A percentile compares a stretch with the other conserved stretches of the same genome.
These are phyloP conservation scores for Adelges cooleyi DNA, from an alignment of 1,140 invertebrate genomes.

Conservation along the genomic window DNA sequence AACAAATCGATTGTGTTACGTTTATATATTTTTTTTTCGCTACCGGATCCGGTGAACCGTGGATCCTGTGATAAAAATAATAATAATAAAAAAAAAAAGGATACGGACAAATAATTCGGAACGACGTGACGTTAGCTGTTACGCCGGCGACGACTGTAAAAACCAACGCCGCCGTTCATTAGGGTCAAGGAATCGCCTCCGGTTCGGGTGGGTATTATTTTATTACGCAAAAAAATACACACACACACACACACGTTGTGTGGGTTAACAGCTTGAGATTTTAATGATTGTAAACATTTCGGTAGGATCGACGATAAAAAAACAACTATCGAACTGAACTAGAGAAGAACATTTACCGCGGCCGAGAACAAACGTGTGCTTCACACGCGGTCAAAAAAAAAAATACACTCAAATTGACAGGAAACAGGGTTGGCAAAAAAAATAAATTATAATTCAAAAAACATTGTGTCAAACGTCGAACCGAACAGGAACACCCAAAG, in stretches of 20 bases:
- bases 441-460: too few relatives aligned
- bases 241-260: neutral
- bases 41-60: neutral
- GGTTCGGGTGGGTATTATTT: neutral
- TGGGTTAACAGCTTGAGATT: neutral
- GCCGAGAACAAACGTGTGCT: too few relatives aligned
- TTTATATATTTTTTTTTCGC: neutral
- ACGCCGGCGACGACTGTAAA: neutral
- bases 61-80: neutral
- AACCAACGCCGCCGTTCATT: neutral
- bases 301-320: too few relatives aligned
- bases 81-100: neutral
- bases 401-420: too few relatives aligned
- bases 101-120: conserved; percentile 3
- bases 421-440: too few relatives aligned
- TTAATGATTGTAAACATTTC: too few relatives aligned
- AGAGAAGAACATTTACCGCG: too few relatives aligned
- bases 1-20: conserved; percentile 14
- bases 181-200: conserved; percentile 1
- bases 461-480: too few relatives aligned
- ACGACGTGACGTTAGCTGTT: neutral
- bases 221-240: neutral
- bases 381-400: too few relatives aligned
- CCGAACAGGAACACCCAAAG: too few relatives aligned
- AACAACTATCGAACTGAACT: too few relatives aligned